Percentiles rank a stretch among this genome's conserved stretches.
phyloP scores from a whole-genome alignment of 2,113 vertebrate species.

The Phalacrocorax pelagicus region DNA sequence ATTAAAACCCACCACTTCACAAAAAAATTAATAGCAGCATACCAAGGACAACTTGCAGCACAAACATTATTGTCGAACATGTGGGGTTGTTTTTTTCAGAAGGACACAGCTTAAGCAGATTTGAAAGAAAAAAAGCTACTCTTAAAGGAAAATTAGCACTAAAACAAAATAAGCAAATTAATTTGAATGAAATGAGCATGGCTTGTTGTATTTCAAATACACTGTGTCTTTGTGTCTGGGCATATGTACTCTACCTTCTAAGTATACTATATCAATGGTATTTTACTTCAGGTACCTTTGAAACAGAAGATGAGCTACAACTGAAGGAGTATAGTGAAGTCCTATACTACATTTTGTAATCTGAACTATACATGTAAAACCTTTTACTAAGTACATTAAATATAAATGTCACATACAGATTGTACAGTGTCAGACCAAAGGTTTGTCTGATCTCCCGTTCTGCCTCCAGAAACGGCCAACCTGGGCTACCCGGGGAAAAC shows the following conservation, averaged over 20 bases:
- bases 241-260: not conserved
- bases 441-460: not conserved
- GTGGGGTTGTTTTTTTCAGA: not conserved
- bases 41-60: slow-evolving; percentile 4
- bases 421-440: not conserved
- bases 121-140: slow-evolving; percentile 31
- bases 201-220: not conserved
- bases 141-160: slow-evolving; percentile 16
- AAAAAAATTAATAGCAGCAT: slow-evolving; percentile 1
- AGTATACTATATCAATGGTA: not conserved
- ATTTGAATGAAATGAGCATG: slow-evolving; percentile 5
- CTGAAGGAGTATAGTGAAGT: not conserved
- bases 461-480: not conserved
- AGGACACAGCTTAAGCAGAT: slow-evolving; percentile 23
- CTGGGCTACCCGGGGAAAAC: not conserved
- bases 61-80: not conserved
- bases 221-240: not conserved
- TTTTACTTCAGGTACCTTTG: not conserved
- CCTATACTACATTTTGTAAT: not conserved
- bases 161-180: slow-evolving; percentile 5
- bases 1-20: not conserved
- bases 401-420: not conserved
- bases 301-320: not conserved
- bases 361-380: not conserved
- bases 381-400: not conserved